Percentiles rank a stretch among this genome's conserved stretches.
Evolutionary conservation across 2,113 vertebrate genomes (phyloP).

Genomic region (Heloderma charlesbogerti): DNA sequence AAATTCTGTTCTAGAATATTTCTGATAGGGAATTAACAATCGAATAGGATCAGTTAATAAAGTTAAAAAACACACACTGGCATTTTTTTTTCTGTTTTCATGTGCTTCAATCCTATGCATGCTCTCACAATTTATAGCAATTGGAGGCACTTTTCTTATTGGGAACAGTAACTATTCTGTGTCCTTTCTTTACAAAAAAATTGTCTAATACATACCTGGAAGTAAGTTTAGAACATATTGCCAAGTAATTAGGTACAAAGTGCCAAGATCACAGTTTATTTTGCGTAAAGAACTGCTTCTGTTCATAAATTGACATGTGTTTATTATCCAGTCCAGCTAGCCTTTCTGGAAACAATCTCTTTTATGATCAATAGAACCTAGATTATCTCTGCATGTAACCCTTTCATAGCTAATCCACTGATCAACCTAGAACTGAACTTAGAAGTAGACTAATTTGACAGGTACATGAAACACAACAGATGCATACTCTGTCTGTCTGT

Average conservation of each 20-base stretch:
- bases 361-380: not conserved
- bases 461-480: not conserved
- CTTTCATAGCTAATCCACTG: not conserved
- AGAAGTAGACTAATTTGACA: not conserved
- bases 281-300: not conserved
- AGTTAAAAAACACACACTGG: not conserved
- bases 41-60: not conserved
- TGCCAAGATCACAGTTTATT: not conserved
- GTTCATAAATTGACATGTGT: not conserved
- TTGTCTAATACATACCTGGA: not conserved
- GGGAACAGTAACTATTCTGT: not conserved
- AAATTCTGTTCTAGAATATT: conserved; percentile 38
- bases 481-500: not conserved
- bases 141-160: not conserved
- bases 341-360: not conserved
- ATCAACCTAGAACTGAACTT: not conserved
- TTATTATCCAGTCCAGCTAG: not conserved
- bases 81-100: not conserved
- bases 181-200: not conserved
- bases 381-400: not conserved
- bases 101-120: not conserved
- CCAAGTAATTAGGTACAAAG: not conserved
- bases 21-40: not conserved
- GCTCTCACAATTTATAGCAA: too few relatives aligned
- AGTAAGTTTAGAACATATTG: not conserved